phyloP scores from a whole-genome alignment of 2,797 vertebrate species.

The Myotis daubentonii region DNA sequence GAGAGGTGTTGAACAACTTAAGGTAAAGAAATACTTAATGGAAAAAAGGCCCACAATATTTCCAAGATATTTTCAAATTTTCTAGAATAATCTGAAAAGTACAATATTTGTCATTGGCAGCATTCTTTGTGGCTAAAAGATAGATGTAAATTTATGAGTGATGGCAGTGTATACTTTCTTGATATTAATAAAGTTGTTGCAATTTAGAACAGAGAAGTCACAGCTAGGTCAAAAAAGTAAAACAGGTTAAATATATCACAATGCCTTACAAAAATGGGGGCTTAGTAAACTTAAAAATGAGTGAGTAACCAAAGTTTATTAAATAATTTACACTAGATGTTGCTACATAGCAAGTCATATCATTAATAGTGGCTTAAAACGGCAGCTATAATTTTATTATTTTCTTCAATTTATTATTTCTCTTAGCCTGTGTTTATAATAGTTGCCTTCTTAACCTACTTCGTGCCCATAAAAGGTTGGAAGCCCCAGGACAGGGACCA shows the following conservation, averaged over 20 bases:
- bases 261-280: not conserved
- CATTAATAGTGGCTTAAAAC: conserved; percentile 38
- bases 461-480: conserved; percentile 2
- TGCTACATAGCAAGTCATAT: conserved; percentile 8
- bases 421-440: not conserved
- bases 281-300: conserved; percentile 45
- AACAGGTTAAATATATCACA: conserved; percentile 15
- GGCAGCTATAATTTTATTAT: not conserved
- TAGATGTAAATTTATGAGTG: conserved; percentile 17
- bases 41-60: not conserved
- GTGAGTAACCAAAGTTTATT: conserved; percentile 17
- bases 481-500: not conserved
- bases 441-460: not conserved
- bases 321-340: conserved; percentile 24
- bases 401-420: conserved; percentile 21
- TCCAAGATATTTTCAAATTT: conserved; percentile 11
- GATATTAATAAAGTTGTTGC: conserved; percentile 20
- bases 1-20: not conserved
- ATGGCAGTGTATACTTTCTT: conserved; percentile 15
- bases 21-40: conserved; percentile 22
- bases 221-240: conserved; percentile 31
- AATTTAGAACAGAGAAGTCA: conserved; percentile 44
- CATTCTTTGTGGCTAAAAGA: conserved; percentile 6
- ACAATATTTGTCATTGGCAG: not conserved
- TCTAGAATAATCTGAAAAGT: conserved; percentile 40